Base-by-base conservation (phyloP, 2,113 vertebrate species). In the Lophochroa leadbeateri region DNA sequence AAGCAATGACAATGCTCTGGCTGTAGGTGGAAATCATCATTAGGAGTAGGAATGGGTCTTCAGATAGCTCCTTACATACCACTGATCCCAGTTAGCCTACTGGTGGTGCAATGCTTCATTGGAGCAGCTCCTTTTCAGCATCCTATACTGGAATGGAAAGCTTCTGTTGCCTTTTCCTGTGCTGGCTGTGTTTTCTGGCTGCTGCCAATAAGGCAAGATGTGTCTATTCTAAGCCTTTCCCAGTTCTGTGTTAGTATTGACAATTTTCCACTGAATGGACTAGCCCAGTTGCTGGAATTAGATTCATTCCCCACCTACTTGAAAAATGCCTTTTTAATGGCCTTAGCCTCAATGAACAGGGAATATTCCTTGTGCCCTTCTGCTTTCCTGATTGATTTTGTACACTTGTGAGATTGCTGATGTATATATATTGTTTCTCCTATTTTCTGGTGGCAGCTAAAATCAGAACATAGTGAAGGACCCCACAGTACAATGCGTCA, bases 71-170 rank as follows among this genome's bases (percentile, higher is more conserved):
- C 64, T 57, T 55, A 29, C 47, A 50, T 57, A 52, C 13, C 33
- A 3, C 2, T 29, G 15, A 29, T 33, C 44, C 68, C 53, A 33
- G 11, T 82, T 44, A 72, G n/a, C 28, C 69, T 20, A 2, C 39
- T 50, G 35, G 20, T 19, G 20, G 9, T 13, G 28, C 33, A 27
- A 1, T 0, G 5, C 28, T 29, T 69, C 4, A 0, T 3, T 5
- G 6, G 10, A n/a, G 39, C 50, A 44, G 19, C 17, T 60, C 63
- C 14, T 2, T 2, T 14, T 19, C 47, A 4, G 14, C 19, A 33
- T 49, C 27, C 72, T 12, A 2, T 5, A 20, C 35, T 14, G 70
- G 23, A n/a, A n/a, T 7, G 49, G 20, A 27, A 44, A 9, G 24
- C 17, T 78, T 28, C 47, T 65, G 5, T n/a, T 25, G 1, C n/a